Evolutionary conservation across 2,113 vertebrate species (phyloP), one percentile per base, ranked within the genome.

Genomic region (Cricetomys ansorgei): DNA sequence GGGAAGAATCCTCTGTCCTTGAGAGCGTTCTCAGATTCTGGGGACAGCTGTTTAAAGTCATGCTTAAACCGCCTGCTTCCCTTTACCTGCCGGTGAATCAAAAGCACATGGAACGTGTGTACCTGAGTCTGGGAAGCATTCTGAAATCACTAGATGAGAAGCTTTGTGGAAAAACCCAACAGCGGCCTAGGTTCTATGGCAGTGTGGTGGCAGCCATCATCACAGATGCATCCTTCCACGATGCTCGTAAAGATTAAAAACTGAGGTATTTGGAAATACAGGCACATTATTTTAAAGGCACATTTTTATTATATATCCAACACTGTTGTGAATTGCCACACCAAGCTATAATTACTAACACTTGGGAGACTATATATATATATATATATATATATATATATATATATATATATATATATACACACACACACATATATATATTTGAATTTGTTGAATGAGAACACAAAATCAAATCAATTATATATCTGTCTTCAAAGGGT

Each of bases 261-360:
- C n/a, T 77, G 59, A 97, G 37, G 10, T 89, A 83, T 88, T 89
- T 64, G 13, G 43, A 95, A 64, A 95, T 53, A 79, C 9, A 87
- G 34, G 27, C n/a, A 67, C 85, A 81, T 92, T 72, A 92, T 85
- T 95, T 96, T 89, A 94, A 89, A 93, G 88, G 21, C 21, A 94
- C 69, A 57, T 90, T 96, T 97, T 94, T 87, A 81, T 88, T 94
- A 79, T 19, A 93, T 75, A 45, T 48, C 92, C 92, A 96, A 43
- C 25, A 77, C 85, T 87, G 17, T 59, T 69, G 90, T 48, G 25
- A n/a, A 15, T 89, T 94, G 40, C 40, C 31, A 40, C 62, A 29
- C 29, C 29, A 93, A 90, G 85, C 57, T 92, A 40, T 87, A 92
- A 89, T 95, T 64, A 93, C 40, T 89, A 88, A 40, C 80, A 69